phyloP scores from a whole-genome alignment of 2,113 vertebrate genomes.

The Caranx melampygus region DNA sequence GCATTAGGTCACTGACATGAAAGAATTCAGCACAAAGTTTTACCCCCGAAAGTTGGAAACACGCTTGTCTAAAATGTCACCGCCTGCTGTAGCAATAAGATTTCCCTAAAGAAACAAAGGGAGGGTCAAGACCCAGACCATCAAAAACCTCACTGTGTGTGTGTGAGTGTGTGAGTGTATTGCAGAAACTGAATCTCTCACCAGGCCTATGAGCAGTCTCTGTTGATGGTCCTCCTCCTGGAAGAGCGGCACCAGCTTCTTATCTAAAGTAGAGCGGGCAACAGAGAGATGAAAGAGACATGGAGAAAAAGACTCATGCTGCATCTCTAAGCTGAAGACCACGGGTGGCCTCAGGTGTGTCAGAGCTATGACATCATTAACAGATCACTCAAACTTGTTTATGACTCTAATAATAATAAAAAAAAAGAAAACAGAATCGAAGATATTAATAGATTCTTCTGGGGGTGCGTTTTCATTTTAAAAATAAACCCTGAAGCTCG shows the following conservation, averaged over 20 bases:
- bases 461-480: slow-evolving; percentile 28
- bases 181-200: slow-evolving; percentile 75
- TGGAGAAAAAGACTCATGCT: slow-evolving; percentile 40
- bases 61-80: not conserved
- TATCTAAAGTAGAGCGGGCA: slow-evolving; percentile 80
- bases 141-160: not conserved
- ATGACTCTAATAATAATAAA: slow-evolving; percentile 27
- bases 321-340: slow-evolving; percentile 4
- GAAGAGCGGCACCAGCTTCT: slow-evolving; percentile 89
- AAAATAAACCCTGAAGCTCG: slow-evolving; percentile 49
- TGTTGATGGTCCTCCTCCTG: slow-evolving; percentile 93
- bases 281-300: slow-evolving; percentile 40
- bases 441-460: slow-evolving; percentile 54
- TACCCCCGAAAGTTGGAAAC: not conserved
- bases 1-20: not conserved
- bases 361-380: slow-evolving; percentile 34
- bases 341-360: slow-evolving; percentile 31
- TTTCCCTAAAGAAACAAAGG: not conserved
- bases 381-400: slow-evolving; percentile 20
- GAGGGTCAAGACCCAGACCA: not conserved
- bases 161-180: not conserved
- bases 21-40: not conserved
- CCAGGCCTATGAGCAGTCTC: slow-evolving; percentile 90
- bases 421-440: not conserved
- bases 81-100: too few relatives aligned